Percentiles rank a stretch among this genome's conserved stretches.
phyloP scores from a whole-genome alignment of 1,140 invertebrate species.

The Drosophila busckii region DNA sequence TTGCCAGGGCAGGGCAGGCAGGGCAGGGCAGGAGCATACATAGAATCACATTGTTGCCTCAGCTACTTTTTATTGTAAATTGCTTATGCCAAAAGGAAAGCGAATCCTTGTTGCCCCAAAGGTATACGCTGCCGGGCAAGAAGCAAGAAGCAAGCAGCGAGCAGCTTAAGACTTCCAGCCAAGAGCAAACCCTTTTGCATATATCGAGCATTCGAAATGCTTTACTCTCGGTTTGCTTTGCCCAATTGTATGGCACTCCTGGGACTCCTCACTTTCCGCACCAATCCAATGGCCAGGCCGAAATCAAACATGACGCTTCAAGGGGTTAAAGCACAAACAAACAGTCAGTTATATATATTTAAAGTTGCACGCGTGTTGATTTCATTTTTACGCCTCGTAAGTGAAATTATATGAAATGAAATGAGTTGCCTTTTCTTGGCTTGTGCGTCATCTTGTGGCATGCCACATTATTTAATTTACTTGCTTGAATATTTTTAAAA shows the following conservation, averaged over 20 bases:
- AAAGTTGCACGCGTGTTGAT: constrained; percentile 45
- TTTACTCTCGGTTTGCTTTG: constrained; percentile 41
- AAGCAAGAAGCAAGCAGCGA: too few species aligned
- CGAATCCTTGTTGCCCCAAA: constrained; percentile 58
- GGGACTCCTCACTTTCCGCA: constrained; percentile 43
- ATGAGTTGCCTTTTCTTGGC: constrained; percentile 1
- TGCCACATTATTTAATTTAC: constrained; percentile 75
- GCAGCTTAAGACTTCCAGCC: constrained; percentile 16
- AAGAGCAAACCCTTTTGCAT: constrained; percentile 26
- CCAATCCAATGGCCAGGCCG: constrained; percentile 34
- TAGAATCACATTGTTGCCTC: constrained; percentile 55
- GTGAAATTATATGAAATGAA: constrained; percentile 72
- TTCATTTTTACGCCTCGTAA: constrained; percentile 73
- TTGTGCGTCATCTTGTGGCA: constrained; percentile 57
- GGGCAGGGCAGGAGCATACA: too few species aligned
- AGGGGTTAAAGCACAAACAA: constrained; percentile 38
- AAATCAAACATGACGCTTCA: constrained; percentile 67
- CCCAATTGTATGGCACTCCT: constrained; percentile 71
- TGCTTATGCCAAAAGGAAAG: constrained; percentile 65
- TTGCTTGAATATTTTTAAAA: constrained; percentile 64
- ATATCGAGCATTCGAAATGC: constrained; percentile 41
- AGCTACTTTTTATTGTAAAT: constrained; percentile 74
- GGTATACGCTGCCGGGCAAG: too few species aligned
- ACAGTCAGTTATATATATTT: constrained; percentile 1
- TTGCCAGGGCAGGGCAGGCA: too few species aligned